Evolutionary conservation across 1,140 invertebrate species (phyloP).

Genomic region (Drosophila ficusphila): DNA sequence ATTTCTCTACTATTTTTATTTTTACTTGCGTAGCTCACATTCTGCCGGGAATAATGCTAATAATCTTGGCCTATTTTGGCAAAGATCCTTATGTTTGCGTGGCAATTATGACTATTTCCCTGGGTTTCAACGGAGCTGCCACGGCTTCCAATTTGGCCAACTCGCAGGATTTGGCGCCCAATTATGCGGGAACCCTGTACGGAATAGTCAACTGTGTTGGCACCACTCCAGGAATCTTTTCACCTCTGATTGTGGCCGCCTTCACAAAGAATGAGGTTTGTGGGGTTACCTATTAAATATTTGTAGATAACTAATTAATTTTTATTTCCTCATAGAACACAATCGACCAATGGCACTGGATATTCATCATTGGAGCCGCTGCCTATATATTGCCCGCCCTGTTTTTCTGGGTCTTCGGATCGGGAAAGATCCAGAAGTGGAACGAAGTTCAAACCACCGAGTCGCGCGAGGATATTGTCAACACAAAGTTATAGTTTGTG

Average conservation of each 20-base stretch:
- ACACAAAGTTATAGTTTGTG: conserved; percentile 81
- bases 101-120: conserved; percentile 88
- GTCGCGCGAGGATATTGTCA: conserved; percentile 68
- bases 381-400: conserved; percentile 89
- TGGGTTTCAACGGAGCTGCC: conserved; percentile 93
- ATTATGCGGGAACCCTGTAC: conserved; percentile 91
- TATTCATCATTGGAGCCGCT: conserved; percentile 90
- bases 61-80: conserved; percentile 88
- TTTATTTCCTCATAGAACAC: conserved; percentile 86
- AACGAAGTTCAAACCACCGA: conserved; percentile 84
- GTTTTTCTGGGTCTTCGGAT: conserved; percentile 89
- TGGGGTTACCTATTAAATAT: conserved; percentile 44
- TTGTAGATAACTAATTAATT: background rate
- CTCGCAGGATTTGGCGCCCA: conserved; percentile 88
- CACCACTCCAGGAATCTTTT: conserved; percentile 90
- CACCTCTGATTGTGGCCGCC: conserved; percentile 88
- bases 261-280: conserved; percentile 87
- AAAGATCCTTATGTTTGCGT: conserved; percentile 88
- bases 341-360: conserved; percentile 90
- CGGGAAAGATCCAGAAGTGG: conserved; percentile 88
- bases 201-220: conserved; percentile 90
- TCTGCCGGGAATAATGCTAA: conserved; percentile 88
- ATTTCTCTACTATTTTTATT: background rate
- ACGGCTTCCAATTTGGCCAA: conserved; percentile 93
- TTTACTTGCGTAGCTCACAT: conserved; percentile 86